Evolutionary conservation across 1,140 invertebrate genomes (phyloP).

Genomic region (Leptopilina boulardi): DNA sequence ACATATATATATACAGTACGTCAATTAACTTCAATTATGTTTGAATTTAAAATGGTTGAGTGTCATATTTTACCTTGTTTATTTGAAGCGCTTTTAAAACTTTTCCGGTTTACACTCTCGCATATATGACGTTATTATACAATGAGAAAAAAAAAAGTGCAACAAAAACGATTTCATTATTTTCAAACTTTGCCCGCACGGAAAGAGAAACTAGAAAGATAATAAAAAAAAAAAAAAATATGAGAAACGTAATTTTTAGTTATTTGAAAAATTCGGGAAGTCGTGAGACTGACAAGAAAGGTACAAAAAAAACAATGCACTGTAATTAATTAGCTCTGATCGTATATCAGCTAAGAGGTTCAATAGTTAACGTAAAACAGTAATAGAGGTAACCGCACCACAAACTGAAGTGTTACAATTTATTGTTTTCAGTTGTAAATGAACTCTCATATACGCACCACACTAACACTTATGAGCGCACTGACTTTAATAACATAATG

Average conservation of each 20-base stretch:
- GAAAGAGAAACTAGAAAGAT: background rate
- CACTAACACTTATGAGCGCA: constrained; percentile 56
- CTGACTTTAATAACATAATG: constrained; percentile 70
- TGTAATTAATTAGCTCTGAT: constrained; percentile 52
- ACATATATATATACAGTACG: background rate
- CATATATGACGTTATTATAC: too few species aligned
- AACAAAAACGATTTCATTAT: too few species aligned
- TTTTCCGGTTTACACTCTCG: background rate
- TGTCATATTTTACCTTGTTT: constrained; percentile 11
- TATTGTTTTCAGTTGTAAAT: constrained; percentile 50
- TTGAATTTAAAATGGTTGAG: background rate
- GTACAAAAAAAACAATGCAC: constrained; percentile 38
- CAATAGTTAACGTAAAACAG: constrained; percentile 48
- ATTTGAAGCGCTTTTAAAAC: background rate
- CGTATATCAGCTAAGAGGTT: constrained; percentile 40
- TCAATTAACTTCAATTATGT: constrained; percentile 24
- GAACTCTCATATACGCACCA: constrained; percentile 44
- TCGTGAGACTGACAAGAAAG: background rate
- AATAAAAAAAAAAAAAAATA: background rate
- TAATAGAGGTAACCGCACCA: constrained; percentile 57
- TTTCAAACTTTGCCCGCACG: background rate
- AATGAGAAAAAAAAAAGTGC: too few species aligned
- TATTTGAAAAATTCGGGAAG: constrained; percentile 1
- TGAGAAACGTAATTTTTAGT: background rate
- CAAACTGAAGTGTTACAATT: constrained; percentile 65